Evolutionary conservation across 2,113 vertebrate species (phyloP), one percentile per base, ranked within the genome.

Genomic region (Garra rufa): DNA sequence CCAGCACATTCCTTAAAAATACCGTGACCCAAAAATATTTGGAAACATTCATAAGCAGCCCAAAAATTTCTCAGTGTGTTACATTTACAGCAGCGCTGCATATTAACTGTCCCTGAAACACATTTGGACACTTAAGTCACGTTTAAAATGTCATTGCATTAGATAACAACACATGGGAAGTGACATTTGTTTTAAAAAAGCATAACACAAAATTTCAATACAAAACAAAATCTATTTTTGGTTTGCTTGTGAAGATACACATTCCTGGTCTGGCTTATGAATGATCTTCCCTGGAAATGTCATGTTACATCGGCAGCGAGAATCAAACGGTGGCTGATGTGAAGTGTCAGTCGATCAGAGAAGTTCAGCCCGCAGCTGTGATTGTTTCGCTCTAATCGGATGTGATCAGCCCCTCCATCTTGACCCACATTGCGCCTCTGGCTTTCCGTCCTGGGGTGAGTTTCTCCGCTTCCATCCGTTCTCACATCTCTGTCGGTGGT

Each of bases 331-430:
- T 13, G 63, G 67, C 76, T 48, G 41, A 71, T 84, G 17, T 48
- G 67, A 85, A 46, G 50, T 85, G 83, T 77, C 83, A 79, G 48
- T n/a, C 9, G 57, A 84, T 76, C 82, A 84, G 46, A 70, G 83
- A 63, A 41, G 65, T 61, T 57, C 19, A 57, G 38, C 76, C 52
- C 9, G 41, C 43, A 77, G 83, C 38, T 28, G 8, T 57, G 38
- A 55, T 59, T 17, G 76, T 17, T 44, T 78, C 38, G 28, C 26
- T 57, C 26, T 85, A 85, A 81, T 81, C 55, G 44, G 44, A 63
- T 65, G 57, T 65, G 77, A 85, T 75, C 55, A 21, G 24, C 26
- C 21, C 43, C 80, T 82, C 44, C 80, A 52, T 70, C 80, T 52
- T 81, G 67, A 70, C 84, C 84, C 82, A 63, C 41, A 44, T 81